These are phyloP conservation scores for Bombus polaris DNA, from an alignment of 1,140 invertebrate genomes.

Conservation along the genomic window DNA sequence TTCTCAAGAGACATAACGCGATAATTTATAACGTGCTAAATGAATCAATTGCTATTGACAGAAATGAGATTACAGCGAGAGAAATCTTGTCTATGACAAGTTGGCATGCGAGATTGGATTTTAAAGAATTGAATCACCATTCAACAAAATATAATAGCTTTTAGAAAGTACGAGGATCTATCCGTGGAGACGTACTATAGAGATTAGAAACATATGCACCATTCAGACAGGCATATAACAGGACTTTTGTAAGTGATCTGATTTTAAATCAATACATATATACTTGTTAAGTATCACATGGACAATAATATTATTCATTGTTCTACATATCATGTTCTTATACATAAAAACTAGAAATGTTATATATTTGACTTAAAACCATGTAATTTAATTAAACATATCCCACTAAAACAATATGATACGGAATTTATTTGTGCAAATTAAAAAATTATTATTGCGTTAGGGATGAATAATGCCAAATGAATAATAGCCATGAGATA, in stretches of 20 bases:
- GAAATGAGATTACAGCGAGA: too few species aligned
- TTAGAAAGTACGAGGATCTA: too few species aligned
- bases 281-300: neutral
- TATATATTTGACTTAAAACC: neutral
- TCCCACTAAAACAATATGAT: slow-evolving; percentile 52
- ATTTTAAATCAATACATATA: neutral
- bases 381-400: slow-evolving; percentile 1
- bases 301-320: neutral
- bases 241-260: slow-evolving; percentile 12
- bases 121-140: neutral
- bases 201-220: neutral
- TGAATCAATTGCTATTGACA: neutral
- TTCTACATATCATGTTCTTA: neutral
- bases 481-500: too few species aligned
- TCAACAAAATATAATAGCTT: neutral
- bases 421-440: slow-evolving; percentile 27
- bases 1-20: neutral
- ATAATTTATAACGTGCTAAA: neutral
- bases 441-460: neutral
- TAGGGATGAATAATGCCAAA: neutral
- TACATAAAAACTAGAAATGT: neutral
- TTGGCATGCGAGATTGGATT: neutral
- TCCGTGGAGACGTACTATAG: neutral
- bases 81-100: neutral
- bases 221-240: neutral